These are phyloP conservation scores for Poecile montanus DNA, from an alignment of 2,797 vertebrate species.

Conservation along the genomic window DNA sequence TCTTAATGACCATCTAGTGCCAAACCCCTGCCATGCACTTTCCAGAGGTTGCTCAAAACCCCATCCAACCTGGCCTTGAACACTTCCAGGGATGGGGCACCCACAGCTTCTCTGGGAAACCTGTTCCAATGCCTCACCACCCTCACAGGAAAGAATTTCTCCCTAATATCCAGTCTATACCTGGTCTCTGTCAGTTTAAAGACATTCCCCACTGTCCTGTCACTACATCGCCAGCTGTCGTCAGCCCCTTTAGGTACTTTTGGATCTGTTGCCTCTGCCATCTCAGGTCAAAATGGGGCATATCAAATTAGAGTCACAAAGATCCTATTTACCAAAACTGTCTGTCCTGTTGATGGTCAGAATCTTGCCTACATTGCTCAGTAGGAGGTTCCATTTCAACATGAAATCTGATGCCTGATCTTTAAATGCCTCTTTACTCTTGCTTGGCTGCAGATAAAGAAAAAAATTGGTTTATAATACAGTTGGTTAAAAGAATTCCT, in stretches of 20 bases:
- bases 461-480: not conserved
- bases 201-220: not conserved
- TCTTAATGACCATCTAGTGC: not conserved
- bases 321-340: slow-evolving; percentile 69
- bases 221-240: fast-evolving
- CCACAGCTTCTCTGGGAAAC: not conserved
- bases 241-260: not conserved
- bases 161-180: not conserved
- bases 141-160: not conserved
- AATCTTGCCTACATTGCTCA: slow-evolving; percentile 69
- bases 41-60: not conserved
- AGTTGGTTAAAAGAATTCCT: not conserved
- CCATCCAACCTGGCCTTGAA: not conserved
- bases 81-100: not conserved
- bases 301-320: not conserved
- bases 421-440: slow-evolving; percentile 68
- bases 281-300: not conserved
- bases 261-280: not conserved
- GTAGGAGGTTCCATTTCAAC: slow-evolving; percentile 72
- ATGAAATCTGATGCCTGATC: slow-evolving; percentile 68
- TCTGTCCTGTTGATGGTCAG: slow-evolving; percentile 65
- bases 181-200: not conserved
- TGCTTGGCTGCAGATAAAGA: slow-evolving; percentile 60
- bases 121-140: not conserved
- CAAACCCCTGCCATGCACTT: not conserved